Evolutionary conservation across 2,113 vertebrate species (phyloP).

Genomic region (Chionomys nivalis): DNA sequence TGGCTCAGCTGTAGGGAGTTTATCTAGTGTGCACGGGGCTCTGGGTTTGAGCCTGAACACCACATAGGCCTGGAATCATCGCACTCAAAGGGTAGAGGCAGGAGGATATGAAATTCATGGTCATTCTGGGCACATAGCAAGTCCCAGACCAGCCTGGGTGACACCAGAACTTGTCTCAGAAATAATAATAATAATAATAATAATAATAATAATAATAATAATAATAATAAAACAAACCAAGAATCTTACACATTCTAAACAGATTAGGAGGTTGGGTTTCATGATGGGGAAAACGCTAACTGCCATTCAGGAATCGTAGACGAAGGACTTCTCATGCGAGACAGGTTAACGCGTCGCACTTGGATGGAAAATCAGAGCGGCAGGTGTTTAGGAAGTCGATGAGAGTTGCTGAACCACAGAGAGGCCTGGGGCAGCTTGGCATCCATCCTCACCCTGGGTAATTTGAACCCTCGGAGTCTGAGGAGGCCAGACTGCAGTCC

Average conservation of each 20-base stretch:
- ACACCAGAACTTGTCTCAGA: neutral
- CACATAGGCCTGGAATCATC: neutral
- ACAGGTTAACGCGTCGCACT: neutral
- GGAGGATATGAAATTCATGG: neutral
- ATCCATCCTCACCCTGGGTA: neutral
- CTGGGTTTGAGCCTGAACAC: neutral
- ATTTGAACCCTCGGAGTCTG: conserved; percentile 10
- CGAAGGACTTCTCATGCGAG: neutral
- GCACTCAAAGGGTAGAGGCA: neutral
- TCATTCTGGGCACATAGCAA: neutral
- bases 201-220: neutral
- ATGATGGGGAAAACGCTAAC: neutral
- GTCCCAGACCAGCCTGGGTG: neutral
- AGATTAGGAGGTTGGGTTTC: neutral
- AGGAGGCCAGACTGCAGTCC: neutral
- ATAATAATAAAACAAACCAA: neutral
- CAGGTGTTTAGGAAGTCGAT: neutral
- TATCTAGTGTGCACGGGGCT: neutral
- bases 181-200: neutral
- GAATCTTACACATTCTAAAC: neutral
- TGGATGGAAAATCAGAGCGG: neutral
- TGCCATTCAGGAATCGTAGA: neutral
- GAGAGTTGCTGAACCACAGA: neutral
- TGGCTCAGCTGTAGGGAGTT: neutral
- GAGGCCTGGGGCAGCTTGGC: neutral